Evolutionary conservation across 2,888 invertebrate genomes (phyloP), one percentile per base, ranked within the genome.

Genomic region (Patella depressa): DNA sequence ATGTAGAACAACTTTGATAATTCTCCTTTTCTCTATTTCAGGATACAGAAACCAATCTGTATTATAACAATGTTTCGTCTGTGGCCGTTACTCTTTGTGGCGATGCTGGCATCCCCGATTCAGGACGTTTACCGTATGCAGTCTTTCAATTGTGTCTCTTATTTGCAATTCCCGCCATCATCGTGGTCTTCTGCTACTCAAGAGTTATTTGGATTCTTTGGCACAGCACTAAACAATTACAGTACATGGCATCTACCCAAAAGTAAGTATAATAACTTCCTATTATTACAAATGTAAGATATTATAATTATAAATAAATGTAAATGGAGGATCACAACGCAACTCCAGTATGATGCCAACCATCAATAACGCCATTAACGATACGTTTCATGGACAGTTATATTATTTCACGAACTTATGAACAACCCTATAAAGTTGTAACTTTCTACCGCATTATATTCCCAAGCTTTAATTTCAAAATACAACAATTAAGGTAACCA

Each of bases 181-280:
- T 91, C 72, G 90, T 92, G 88, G 82, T 87, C 19, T 89, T 88
- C 85, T 92, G 91, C 83, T 92, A 92, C 85, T 81, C 89, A 17
- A 82, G 89, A 71, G 92, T 92, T 82, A 91, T 92, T 75, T 82
- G 86, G 69, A 91, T 90, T 65, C 87, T 92, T 53, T 92, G 92
- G 92, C 85, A 89, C 57, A 91, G 91, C 79, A 91, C 91, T 12
- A 88, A 89, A 70, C 87, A 90, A 69, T 89, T 92, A 19, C 86
- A 89, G 53, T 87, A 86, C 15, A 87, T 91, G 88, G 91, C 83
- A 3, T 80, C 79, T 2, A 74, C 79, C 54, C 74, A 78, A 55
- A 79, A 77, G 81, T 81, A 53, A 71, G 80, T 72, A n/a, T 45
- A 45, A 9, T 45, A 7, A 45, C 45, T 45, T 7, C 7, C 7